Conservation (phyloP, 2,888 invertebrate species). For the Metopia argyrocephala region DNA sequence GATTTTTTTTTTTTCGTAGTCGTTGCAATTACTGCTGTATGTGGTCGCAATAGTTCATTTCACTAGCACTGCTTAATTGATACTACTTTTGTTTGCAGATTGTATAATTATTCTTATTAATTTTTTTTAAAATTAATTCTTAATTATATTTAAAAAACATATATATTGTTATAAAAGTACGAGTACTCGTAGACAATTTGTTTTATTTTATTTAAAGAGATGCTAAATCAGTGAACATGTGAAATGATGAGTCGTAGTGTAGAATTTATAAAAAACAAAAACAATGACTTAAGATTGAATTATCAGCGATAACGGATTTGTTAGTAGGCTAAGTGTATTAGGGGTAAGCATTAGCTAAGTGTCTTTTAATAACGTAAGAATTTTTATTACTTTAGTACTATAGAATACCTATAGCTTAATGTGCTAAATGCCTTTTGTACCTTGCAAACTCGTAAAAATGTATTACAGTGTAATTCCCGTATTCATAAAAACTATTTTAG, state of each 20-base stretch:
- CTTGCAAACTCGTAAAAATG: no score
- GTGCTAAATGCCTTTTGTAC: no score
- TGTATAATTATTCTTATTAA: conserved; percentile 56
- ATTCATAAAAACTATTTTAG: no score
- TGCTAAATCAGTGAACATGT: conserved; percentile 41
- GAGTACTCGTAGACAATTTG: background rate
- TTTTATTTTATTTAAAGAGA: conserved; percentile 21
- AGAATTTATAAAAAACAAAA: no score
- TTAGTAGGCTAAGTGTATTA: conserved; percentile 43
- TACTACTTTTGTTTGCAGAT: conserved; percentile 33
- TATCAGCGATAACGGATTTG: conserved; percentile 45
- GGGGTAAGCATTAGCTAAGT: conserved; percentile 3
- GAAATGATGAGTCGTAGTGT: conserved; percentile 37
- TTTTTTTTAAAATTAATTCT: no score
- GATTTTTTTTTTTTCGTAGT: background rate
- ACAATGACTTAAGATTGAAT: conserved; percentile 38
- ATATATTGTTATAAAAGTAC: no score
- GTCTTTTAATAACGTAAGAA: background rate
- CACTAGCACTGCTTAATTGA: conserved; percentile 47
- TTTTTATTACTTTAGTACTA: no score
- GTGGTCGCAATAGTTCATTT: conserved; percentile 1
- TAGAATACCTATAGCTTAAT: no score
- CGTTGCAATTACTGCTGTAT: background rate
- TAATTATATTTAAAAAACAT: background rate
- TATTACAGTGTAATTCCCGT: no score